phyloP scores from a whole-genome alignment of 2,113 vertebrate species.

The Clarias batrachus region DNA sequence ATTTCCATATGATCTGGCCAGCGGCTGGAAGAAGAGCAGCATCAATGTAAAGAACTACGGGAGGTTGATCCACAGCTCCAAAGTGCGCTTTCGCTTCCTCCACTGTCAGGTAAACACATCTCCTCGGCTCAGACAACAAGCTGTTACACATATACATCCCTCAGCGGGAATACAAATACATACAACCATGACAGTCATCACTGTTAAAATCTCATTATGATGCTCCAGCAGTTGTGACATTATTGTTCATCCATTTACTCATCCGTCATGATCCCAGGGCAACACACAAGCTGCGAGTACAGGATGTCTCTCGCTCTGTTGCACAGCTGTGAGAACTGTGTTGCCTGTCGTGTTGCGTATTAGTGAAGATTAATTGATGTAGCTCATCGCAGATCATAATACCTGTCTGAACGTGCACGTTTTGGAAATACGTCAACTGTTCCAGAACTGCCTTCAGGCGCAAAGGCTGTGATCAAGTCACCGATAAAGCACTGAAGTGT shows the following conservation, averaged over 20 bases:
- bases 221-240: conserved; percentile 47
- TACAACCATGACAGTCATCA: conserved; percentile 10
- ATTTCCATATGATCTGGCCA: conserved; percentile 69
- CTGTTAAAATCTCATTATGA: conserved; percentile 9
- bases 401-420: conserved; percentile 66
- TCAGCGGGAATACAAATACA: background rate
- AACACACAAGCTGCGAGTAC: conserved; percentile 50
- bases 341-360: conserved; percentile 56
- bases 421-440: conserved; percentile 65
- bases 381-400: conserved; percentile 28
- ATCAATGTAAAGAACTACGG: conserved; percentile 86
- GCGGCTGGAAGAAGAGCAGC: conserved; percentile 79
- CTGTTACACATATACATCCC: conserved; percentile 4
- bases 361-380: conserved; percentile 61
- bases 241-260: conserved; percentile 52
- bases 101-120: conserved; percentile 83
- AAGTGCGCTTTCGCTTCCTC: conserved; percentile 87
- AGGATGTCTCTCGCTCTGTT: conserved; percentile 57
- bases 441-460: conserved; percentile 39
- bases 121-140: background rate
- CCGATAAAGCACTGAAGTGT: conserved; percentile 64
- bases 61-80: conserved; percentile 89
- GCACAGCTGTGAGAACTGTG: conserved; percentile 48
- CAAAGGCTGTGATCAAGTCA: conserved; percentile 60
- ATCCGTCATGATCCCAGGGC: conserved; percentile 41